Evolutionary conservation across 2,113 vertebrate genomes (phyloP).

Genomic region (Microtus richardsoni): DNA sequence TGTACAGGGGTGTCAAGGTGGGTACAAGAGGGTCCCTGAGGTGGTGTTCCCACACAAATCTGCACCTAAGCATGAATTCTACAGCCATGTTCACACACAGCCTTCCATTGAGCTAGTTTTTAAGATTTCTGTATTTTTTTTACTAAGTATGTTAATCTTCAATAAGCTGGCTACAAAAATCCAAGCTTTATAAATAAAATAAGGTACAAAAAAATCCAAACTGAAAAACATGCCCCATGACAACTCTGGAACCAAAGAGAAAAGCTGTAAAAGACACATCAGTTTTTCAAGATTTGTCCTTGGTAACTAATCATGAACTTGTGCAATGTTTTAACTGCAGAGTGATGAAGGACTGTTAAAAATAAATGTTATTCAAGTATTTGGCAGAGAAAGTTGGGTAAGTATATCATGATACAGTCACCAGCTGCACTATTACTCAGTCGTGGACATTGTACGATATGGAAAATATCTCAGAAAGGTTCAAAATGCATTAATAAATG

Average conservation of each 20-base stretch:
- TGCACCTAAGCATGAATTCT: accelerated
- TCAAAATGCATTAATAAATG: neutral
- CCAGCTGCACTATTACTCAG: neutral
- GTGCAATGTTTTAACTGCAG: neutral
- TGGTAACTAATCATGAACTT: neutral
- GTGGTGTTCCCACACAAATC: accelerated
- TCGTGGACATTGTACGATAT: neutral
- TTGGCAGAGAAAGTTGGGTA: neutral
- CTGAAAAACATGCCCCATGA: neutral
- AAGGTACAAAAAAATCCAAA: neutral
- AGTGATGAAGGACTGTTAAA: neutral
- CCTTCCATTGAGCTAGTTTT: neutral
- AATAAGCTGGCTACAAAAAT: neutral
- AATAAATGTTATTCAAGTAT: neutral
- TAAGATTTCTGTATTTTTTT: neutral
- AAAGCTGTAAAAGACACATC: neutral
- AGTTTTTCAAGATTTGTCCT: slow-evolving; percentile 2
- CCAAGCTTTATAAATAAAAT: neutral
- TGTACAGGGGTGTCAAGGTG: accelerated
- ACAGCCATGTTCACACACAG: neutral
- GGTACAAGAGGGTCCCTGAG: accelerated
- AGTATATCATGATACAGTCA: neutral
- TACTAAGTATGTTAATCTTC: neutral
- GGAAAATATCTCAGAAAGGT: neutral
- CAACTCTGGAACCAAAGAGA: neutral